Percentiles rank a stretch among this genome's conserved stretches.
Evolutionary conservation across 2,888 invertebrate genomes (phyloP).

Genomic region (Chrysolina americana): DNA sequence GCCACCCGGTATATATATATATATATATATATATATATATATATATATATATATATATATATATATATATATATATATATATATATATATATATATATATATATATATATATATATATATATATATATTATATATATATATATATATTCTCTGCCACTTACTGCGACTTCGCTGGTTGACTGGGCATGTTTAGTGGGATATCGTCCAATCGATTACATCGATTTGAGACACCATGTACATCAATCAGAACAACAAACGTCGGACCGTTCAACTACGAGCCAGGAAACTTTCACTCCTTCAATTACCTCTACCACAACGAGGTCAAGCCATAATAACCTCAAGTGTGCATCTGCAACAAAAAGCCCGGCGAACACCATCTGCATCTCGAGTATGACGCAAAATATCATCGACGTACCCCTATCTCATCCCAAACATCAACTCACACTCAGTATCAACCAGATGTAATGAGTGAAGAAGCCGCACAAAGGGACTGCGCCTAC

Average conservation of each 20-base stretch:
- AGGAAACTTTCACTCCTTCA: neutral
- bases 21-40: too few relatives aligned
- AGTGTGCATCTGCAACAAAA: slow-evolving; percentile 21
- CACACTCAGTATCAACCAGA: slow-evolving; percentile 42
- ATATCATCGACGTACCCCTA: slow-evolving; percentile 33
- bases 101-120: too few relatives aligned
- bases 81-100: too few relatives aligned
- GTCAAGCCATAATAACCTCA: slow-evolving; percentile 6
- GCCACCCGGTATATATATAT: too few relatives aligned
- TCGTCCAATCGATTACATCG: neutral
- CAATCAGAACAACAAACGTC: neutral
- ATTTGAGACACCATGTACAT: neutral
- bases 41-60: too few relatives aligned
- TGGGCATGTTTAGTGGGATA: too few relatives aligned
- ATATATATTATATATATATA: too few relatives aligned
- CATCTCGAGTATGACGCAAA: slow-evolving; percentile 41
- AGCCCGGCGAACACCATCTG: slow-evolving; percentile 39
- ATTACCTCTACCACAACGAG: neutral
- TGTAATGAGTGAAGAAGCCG: slow-evolving; percentile 40
- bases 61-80: too few relatives aligned
- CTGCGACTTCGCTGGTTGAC: too few relatives aligned
- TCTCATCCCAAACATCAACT: slow-evolving; percentile 34
- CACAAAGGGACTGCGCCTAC: slow-evolving; percentile 43
- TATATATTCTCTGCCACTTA: too few relatives aligned
- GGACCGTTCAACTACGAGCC: neutral